A percentile compares a stretch with the other conserved stretches of the same genome.
Conservation (phyloP, 2,888 invertebrate genomes). For the Oscheius sp. region DNA sequence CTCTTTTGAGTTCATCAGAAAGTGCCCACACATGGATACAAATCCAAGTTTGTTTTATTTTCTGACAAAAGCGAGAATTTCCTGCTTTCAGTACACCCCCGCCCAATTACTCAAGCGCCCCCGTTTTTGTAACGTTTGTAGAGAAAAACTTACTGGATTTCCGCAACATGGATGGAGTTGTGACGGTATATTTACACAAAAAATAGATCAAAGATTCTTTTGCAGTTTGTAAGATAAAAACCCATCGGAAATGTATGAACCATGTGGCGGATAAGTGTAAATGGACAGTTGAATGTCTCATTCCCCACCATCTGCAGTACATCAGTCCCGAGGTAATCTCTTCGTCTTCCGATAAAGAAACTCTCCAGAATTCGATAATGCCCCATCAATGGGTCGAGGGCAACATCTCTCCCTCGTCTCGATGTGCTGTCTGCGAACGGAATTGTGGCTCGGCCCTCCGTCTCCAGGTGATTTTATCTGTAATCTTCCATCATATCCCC, state of each 20-base stretch:
- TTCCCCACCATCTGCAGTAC: slow-evolving; percentile 74
- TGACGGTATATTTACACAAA: slow-evolving; percentile 77
- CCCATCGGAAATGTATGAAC: slow-evolving; percentile 92
- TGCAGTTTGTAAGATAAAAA: slow-evolving; percentile 92
- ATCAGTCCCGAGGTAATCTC: slow-evolving; percentile 53
- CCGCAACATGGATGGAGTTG: slow-evolving; percentile 95
- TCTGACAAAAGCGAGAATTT: neutral
- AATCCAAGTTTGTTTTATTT: slow-evolving; percentile 26
- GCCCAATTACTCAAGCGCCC: slow-evolving; percentile 46
- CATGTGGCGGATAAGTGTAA: slow-evolving; percentile 94
- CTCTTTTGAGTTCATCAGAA: slow-evolving; percentile 22
- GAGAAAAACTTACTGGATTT: slow-evolving; percentile 90
- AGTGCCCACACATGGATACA: slow-evolving; percentile 38
- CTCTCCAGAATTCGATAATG: slow-evolving; percentile 78
- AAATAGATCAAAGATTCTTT: slow-evolving; percentile 41
- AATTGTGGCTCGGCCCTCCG: slow-evolving; percentile 89
- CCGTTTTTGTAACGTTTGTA: slow-evolving; percentile 87
- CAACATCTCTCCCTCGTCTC: slow-evolving; percentile 91
- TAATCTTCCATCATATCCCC: neutral
- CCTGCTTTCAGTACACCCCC: slow-evolving; percentile 46
- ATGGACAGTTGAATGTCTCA: slow-evolving; percentile 94
- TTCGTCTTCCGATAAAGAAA: neutral
- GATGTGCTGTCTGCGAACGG: slow-evolving; percentile 92
- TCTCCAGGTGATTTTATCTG: slow-evolving; percentile 40
- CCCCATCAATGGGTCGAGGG: slow-evolving; percentile 99